Conservation (phyloP, 2,888 invertebrate species). For the Ceriagrion tenellum region DNA sequence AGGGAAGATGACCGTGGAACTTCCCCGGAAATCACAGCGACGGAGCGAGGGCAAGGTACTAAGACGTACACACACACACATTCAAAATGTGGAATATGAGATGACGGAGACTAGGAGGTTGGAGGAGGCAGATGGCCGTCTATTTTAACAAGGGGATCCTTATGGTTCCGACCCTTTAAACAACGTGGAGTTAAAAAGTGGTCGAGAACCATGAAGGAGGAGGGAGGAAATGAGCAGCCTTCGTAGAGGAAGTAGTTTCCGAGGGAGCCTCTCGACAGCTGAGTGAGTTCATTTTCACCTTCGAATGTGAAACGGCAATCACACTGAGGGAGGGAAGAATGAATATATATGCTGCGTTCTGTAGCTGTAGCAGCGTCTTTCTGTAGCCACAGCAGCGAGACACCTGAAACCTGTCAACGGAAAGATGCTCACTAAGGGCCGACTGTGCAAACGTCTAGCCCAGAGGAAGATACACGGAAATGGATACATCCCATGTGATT, state of each 20-base stretch:
- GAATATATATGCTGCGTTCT: neutral
- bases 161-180: conserved; percentile 15
- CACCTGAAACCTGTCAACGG: no score
- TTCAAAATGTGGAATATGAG: neutral
- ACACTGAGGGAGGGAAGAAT: neutral
- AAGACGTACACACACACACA: neutral
- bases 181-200: neutral
- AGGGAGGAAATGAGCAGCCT: neutral
- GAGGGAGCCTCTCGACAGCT: neutral
- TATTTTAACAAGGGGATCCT: neutral
- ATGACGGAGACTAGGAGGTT: neutral
- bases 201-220: neutral
- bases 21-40: neutral
- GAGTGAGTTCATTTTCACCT: conserved; percentile 13
- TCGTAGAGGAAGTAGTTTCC: neutral
- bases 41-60: neutral
- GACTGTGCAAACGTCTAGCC: no score
- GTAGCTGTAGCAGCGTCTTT: no score
- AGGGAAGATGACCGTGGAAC: neutral
- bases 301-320: neutral
- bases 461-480: no score
- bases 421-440: no score
- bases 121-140: conserved; percentile 12
- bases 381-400: neutral
- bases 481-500: no score